Evolutionary conservation across 2,113 vertebrate genomes (phyloP), one percentile per base, ranked within the genome.

Genomic region (Hydropotes inermis): DNA sequence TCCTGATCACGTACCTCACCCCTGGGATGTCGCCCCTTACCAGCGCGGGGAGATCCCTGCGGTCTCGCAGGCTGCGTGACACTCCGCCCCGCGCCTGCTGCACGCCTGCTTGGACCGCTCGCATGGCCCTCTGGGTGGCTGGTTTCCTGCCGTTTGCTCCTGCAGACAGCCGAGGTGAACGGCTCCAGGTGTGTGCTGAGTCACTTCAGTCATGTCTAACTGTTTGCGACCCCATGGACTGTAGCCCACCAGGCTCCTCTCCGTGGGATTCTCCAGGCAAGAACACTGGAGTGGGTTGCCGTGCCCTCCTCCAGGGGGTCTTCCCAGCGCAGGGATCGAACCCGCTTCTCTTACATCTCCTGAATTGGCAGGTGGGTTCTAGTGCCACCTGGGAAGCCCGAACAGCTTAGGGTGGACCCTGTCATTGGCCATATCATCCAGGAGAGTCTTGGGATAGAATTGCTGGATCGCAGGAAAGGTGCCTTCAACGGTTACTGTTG

Each of bases 61-160:
- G 12, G 50, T 25, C 64, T n/a, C 19, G 0, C 0, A 28, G 27
- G 55, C 54, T 60, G 30, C 2, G 0, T 2, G 1, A 10, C 15
- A 1, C 23, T 47, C 33, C 19, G 2, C 4, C 8, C 14, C 12
- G 43, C 2, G 11, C 52, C 61, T 19, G 10, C 60, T 21, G 33
- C 7, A 14, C 7, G 23, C 52, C 61, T 50, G 36, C 61, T 28
- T 5, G 5, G 60, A 28, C 43, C 54, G 67, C 33, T 1, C 10
- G 7, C 19, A 19, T 9, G 39, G 87, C 19, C 33, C 3, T 30
- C 57, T 3, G 30, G 52, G 28, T 19, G 15, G 3, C 54, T 33
- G 19, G 5, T 84, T 33, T 70, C 57, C 47, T 50, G 0, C 25
- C 21, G 45, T 45, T 6, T 1, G 30, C 19, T 84, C 27, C 50